Evolutionary conservation across 2,797 vertebrate species (phyloP).

Genomic region (Microcaecilia unicolor): DNA sequence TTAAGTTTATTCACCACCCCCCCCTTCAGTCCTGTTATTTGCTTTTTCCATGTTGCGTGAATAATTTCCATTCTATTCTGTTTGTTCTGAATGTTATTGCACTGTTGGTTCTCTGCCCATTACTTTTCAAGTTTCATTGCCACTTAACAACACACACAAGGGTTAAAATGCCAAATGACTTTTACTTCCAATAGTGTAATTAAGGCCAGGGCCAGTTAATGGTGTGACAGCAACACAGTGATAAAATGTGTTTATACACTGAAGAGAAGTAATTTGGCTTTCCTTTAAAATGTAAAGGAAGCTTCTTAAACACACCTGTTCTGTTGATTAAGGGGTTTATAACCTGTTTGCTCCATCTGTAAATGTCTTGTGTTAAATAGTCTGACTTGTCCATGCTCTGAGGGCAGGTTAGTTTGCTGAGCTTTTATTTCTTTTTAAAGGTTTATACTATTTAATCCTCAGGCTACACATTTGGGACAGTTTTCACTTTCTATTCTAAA

Average conservation of each 20-base stretch:
- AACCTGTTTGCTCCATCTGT: no score
- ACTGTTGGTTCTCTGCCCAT: slow-evolving; percentile 20
- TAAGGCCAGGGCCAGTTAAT: slow-evolving; percentile 35
- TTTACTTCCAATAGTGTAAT: slow-evolving; percentile 24
- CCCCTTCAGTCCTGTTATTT: no score
- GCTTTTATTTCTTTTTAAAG: no score
- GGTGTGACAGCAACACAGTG: no score
- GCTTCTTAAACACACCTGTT: slow-evolving; percentile 23
- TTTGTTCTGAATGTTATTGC: slow-evolving; percentile 20
- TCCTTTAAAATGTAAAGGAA: slow-evolving; percentile 9
- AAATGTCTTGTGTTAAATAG: no score
- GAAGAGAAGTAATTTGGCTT: slow-evolving; percentile 12
- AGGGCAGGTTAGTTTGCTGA: no score
- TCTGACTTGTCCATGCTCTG: no score
- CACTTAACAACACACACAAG: slow-evolving; percentile 28
- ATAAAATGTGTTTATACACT: slow-evolving; percentile 13
- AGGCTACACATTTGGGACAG: no score
- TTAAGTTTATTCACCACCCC: no score
- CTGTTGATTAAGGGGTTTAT: slow-evolving; percentile 8
- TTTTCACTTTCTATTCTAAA: no score
- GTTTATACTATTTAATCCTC: no score
- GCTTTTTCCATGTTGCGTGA: no score
- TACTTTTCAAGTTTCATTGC: slow-evolving; percentile 31
- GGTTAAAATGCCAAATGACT: slow-evolving; percentile 25
- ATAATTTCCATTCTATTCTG: slow-evolving; percentile 26